Evolutionary conservation across 2,797 vertebrate genomes (phyloP).

Genomic region (Fundulus diaphanus): DNA sequence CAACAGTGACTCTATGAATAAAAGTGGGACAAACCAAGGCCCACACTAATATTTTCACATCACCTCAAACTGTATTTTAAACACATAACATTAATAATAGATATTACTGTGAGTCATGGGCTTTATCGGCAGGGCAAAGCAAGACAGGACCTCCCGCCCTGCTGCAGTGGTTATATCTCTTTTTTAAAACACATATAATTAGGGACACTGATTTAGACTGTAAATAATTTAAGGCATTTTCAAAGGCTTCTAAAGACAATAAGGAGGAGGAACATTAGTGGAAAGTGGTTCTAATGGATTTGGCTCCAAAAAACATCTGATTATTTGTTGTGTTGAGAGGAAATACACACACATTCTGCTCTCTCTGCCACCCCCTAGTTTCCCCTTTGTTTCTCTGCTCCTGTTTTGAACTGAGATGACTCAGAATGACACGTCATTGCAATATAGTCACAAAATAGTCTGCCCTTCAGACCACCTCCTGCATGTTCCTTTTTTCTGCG

Average conservation of each 20-base stretch:
- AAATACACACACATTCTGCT: constrained; percentile 3
- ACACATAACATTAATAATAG: constrained; percentile 31
- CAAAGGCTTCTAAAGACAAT: constrained; percentile 10
- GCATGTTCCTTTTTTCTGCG: constrained; percentile 29
- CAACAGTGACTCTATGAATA: constrained; percentile 69
- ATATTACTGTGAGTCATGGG: constrained; percentile 2
- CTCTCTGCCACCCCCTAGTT: constrained; percentile 40
- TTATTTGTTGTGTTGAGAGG: constrained; percentile 36
- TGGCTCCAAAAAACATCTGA: constrained; percentile 24
- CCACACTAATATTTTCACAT: constrained; percentile 43
- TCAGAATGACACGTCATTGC: constrained; percentile 69
- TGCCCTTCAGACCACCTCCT: constrained; percentile 46
- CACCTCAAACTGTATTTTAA: constrained; percentile 35
- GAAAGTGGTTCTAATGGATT: constrained; percentile 36
- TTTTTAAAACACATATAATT: constrained; percentile 16
- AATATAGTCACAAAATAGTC: constrained; percentile 50
- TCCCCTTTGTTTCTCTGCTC: constrained; percentile 62
- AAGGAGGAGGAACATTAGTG: constrained; percentile 18
- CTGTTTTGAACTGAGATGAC: constrained; percentile 64
- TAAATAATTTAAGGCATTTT: constrained; percentile 9
- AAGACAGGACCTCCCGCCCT: neutral
- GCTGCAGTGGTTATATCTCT: constrained; percentile 1
- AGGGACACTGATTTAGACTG: constrained; percentile 22
- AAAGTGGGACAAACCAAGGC: constrained; percentile 51
- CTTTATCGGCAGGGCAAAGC: constrained; percentile 7